phyloP scores from a whole-genome alignment of 2,113 vertebrate species.

The Proterorhinus semilunaris region DNA sequence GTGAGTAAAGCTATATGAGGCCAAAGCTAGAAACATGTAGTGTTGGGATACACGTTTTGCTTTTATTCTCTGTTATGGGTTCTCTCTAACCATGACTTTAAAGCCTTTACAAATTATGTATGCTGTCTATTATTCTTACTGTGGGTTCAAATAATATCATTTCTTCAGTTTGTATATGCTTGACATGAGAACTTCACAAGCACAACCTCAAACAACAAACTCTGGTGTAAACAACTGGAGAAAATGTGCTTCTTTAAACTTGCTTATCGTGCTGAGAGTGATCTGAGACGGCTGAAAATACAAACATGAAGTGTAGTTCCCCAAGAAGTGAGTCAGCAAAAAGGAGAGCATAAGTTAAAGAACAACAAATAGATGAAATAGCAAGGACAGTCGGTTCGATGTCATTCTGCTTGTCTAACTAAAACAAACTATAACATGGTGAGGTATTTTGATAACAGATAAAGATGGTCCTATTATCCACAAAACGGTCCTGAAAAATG shows the following conservation, averaged over 20 bases:
- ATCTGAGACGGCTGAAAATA: not conserved
- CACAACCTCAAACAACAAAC: slow-evolving; percentile 45
- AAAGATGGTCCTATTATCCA: no score
- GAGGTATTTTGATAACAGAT: not conserved
- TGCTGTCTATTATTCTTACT: no score
- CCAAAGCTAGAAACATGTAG: no score
- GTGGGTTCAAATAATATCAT: no score
- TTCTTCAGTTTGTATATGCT: not conserved
- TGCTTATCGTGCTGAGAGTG: slow-evolving; percentile 1
- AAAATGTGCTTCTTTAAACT: slow-evolving; percentile 29
- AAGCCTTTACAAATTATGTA: no score
- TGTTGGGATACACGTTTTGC: no score
- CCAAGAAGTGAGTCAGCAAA: not conserved
- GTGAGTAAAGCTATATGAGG: no score
- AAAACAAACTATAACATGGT: not conserved
- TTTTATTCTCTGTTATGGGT: no score
- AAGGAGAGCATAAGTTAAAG: not conserved
- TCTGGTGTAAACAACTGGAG: slow-evolving; percentile 38
- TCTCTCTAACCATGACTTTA: no score
- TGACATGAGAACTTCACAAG: slow-evolving; percentile 26
- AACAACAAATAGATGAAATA: not conserved
- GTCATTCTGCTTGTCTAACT: not conserved
- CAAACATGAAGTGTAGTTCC: not conserved
- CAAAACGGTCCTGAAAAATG: no score
- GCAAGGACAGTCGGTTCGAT: not conserved